phyloP scores from a whole-genome alignment of 2,797 vertebrate species.

The Chelonia mydas region DNA sequence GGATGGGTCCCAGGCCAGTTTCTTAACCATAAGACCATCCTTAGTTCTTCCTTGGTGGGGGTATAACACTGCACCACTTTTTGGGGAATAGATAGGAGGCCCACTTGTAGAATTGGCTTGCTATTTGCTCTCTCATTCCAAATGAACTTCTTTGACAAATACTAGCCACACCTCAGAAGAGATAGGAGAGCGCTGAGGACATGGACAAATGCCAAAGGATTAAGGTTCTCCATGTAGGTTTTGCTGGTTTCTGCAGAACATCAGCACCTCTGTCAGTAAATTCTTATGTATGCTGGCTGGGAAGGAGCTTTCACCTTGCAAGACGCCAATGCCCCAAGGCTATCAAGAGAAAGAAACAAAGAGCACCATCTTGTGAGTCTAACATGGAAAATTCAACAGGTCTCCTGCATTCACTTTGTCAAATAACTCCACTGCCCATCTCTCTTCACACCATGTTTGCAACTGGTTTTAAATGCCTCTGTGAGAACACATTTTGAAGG shows the following conservation, averaged over 20 bases:
- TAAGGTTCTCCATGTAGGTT: not conserved
- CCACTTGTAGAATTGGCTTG: too few species aligned
- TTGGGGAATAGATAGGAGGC: too few species aligned
- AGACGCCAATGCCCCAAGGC: not conserved
- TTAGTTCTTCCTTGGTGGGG: too few species aligned
- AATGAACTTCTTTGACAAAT: not conserved
- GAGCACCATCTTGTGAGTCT: not conserved
- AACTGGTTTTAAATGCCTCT: fast-evolving
- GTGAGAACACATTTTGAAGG: fast-evolving
- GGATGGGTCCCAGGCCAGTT: not conserved
- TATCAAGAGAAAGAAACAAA: too few species aligned
- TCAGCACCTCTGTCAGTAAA: not conserved
- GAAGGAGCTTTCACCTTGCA: too few species aligned
- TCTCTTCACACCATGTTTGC: fast-evolving
- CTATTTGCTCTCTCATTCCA: not conserved
- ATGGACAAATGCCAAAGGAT: not conserved
- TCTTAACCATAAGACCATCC: not conserved
- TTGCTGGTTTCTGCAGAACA: not conserved
- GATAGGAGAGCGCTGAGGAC: too few species aligned
- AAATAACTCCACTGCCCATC: not conserved
- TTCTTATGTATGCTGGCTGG: not conserved
- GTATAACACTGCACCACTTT: not conserved
- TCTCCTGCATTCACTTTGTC: too few species aligned
- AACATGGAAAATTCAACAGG: not conserved
- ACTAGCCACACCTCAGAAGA: too few species aligned